Evolutionary conservation across 1,140 invertebrate genomes (phyloP), one percentile per base, ranked within the genome.

Genomic region (Diploscapter pachys): DNA sequence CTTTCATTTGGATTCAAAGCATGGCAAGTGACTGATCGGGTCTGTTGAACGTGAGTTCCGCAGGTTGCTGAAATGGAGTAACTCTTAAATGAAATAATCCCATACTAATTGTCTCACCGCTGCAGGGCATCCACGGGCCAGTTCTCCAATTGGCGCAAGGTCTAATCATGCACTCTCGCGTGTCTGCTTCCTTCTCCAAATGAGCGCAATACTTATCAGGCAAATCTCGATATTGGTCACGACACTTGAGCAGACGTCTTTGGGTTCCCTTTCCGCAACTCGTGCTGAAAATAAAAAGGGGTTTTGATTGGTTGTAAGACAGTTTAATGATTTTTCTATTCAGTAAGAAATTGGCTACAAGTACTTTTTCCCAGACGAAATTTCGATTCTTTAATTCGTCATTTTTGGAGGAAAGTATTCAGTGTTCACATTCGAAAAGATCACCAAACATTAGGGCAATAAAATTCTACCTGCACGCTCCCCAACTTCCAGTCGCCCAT

Each of bases 401-500:
- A 31, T 31, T 31, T 31, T 31, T 31, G 31, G 31, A 31, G 31
- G 31, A 31, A 31, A 31, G 31, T 31, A 31, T 31, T 31, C 31
- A 31, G 31, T 31, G 31, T 31, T 31, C 31, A 31, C 31, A 31
- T 31, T 31, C 31, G 31, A 31, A 31, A 31, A 31, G 31, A 31
- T 31, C 31, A 31, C 31, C 31, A 31, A 31, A 31, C 1, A 31
- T 31, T 31, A 0, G 31, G 31, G 31, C 31, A 31, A 31, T 31
- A 31, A 31, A 31, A 31, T 31, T 31, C 31, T 31, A 31, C 31
- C 31, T 31, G 63, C 82, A 84, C 9, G 80, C 72, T 65, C 74
- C 73, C 83, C 83, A 84, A 4, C 81, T 77, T 4, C 82, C 83
- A 13, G 75, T 80, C 9, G 78, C 78, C 81, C 82, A 84, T 66